A percentile compares a stretch with the other conserved stretches of the same genome.
Evolutionary conservation across 1,140 invertebrate genomes (phyloP).

Genomic region (Cydia amplana): DNA sequence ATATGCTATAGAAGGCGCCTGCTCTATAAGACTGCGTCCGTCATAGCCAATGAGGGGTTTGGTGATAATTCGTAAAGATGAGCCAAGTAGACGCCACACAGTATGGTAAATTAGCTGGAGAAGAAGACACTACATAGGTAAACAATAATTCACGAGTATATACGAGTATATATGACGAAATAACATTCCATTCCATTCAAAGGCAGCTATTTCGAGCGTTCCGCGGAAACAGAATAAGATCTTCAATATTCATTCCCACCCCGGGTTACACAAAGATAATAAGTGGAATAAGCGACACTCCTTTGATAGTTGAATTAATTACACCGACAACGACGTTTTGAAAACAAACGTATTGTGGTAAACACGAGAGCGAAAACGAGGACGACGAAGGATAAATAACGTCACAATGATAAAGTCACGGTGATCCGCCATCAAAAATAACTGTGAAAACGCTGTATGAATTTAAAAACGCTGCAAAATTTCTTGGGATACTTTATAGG

Average conservation of each 20-base stretch:
- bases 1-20: background rate
- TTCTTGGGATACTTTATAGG: too few species aligned
- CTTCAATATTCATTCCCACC: background rate
- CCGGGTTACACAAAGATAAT: background rate
- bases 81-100: background rate
- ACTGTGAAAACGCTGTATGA: background rate
- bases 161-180: too few species aligned
- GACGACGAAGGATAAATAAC: background rate
- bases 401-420: background rate
- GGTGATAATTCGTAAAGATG: background rate
- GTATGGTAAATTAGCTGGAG: background rate
- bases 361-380: background rate
- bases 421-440: background rate
- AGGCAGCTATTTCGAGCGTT: background rate
- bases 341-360: slow-evolving; percentile 11
- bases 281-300: slow-evolving; percentile 18
- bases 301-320: slow-evolving; percentile 14
- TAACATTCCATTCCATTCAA: background rate
- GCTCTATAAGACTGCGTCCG: background rate
- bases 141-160: too few species aligned
- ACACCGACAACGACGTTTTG: background rate
- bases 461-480: too few species aligned
- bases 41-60: background rate
- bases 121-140: background rate
- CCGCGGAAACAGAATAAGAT: background rate